phyloP scores from a whole-genome alignment of 2,888 invertebrate species.

The Caenorhabditis virilis region DNA sequence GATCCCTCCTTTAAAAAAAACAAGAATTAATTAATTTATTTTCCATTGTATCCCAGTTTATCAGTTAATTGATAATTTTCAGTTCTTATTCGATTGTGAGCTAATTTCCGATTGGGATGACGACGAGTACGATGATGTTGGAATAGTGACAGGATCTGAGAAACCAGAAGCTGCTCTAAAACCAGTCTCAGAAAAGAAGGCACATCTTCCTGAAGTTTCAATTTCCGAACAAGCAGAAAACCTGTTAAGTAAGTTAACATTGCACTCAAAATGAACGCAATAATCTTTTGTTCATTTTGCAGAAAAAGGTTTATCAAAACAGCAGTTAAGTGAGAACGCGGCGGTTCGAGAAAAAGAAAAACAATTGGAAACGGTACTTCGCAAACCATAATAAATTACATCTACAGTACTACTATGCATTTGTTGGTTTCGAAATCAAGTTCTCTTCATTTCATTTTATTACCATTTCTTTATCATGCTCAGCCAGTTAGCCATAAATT shows the following conservation, averaged over 20 bases:
- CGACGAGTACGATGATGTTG: slow-evolving; percentile 44
- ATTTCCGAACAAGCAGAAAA: slow-evolving; percentile 37
- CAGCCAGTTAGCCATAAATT: no score
- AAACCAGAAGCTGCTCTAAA: slow-evolving; percentile 1
- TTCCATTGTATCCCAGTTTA: no score
- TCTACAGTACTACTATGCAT: no score
- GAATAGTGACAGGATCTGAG: slow-evolving; percentile 11
- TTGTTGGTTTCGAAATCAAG: no score
- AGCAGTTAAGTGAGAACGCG: slow-evolving; percentile 28
- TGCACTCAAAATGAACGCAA: no score
- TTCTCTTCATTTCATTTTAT: no score
- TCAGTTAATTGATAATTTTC: no score
- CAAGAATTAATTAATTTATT: no score
- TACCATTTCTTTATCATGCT: no score
- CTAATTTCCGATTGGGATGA: slow-evolving; percentile 54
- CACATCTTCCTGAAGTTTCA: slow-evolving; percentile 12
- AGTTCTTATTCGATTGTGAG: slow-evolving; percentile 60
- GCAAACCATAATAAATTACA: neutral
- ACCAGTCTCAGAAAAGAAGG: neutral
- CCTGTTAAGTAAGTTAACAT: slow-evolving; percentile 8
- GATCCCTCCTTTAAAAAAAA: no score
- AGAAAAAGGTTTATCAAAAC: slow-evolving; percentile 17
- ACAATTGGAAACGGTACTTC: slow-evolving; percentile 16
- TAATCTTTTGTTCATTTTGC: neutral
- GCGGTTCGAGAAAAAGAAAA: slow-evolving; percentile 33